These are phyloP conservation scores for Gymnorhina tibicen DNA, from an alignment of 2,113 vertebrate genomes.

Conservation along the genomic window DNA sequence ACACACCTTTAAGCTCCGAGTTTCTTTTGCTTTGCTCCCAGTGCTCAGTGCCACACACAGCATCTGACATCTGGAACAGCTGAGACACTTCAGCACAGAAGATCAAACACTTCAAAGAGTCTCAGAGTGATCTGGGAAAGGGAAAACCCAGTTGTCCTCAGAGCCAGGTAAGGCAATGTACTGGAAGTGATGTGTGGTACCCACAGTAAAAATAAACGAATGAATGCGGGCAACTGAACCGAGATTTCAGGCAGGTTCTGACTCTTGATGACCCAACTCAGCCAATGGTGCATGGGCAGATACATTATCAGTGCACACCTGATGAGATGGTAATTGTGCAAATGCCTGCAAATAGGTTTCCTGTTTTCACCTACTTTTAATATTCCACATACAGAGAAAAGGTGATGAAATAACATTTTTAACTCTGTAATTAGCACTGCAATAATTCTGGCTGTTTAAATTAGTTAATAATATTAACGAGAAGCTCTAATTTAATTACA, in stretches of 20 bases:
- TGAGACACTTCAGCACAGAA: background rate
- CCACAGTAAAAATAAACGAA: background rate
- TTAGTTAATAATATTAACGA: background rate
- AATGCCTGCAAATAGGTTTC: background rate
- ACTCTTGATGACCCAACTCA: background rate
- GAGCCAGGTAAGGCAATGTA: background rate
- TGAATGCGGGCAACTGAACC: background rate
- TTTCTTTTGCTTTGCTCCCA: background rate
- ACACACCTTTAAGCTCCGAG: accelerated
- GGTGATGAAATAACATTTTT: background rate
- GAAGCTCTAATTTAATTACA: background rate
- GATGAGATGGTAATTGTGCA: background rate
- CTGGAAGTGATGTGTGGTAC: background rate
- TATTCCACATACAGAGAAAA: background rate
- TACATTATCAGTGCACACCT: background rate
- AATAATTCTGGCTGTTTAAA: background rate
- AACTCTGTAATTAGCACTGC: background rate
- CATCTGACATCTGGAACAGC: background rate
- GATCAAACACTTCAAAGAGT: background rate
- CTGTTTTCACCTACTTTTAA: background rate
- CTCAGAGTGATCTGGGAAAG: background rate
- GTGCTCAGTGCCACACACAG: background rate
- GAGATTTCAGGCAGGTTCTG: background rate
- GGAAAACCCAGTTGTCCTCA: background rate
- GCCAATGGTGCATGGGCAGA: background rate